A percentile compares a stretch with the other conserved stretches of the same genome.
phyloP scores from a whole-genome alignment of 2,113 vertebrate genomes.

The Paramisgurnus dabryanus region DNA sequence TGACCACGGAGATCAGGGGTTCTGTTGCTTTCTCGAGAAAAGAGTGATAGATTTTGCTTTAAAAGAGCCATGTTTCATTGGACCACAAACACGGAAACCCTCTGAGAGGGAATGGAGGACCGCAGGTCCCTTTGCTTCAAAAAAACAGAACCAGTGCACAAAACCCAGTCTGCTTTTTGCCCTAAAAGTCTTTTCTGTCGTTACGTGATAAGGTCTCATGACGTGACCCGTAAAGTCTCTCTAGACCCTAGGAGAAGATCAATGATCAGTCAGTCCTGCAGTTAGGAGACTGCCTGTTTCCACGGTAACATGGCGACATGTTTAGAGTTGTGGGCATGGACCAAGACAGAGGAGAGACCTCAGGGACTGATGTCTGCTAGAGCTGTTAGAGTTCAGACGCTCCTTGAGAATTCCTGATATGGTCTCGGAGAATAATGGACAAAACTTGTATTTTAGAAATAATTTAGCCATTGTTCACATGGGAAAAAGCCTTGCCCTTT shows the following conservation, averaged over 20 bases:
- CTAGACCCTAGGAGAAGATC: conserved; percentile 58
- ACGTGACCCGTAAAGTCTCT: conserved; percentile 51
- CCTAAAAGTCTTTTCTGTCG: conserved; percentile 16
- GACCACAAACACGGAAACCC: conserved; percentile 48
- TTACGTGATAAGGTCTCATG: conserved; percentile 37
- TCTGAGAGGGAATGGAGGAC: conserved; percentile 49
- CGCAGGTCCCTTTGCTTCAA: conserved; percentile 36
- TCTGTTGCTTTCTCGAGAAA: conserved; percentile 2
- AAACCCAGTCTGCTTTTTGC: conserved; percentile 48
- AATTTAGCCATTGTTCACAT: conserved; percentile 26
- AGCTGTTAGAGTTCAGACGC: conserved; percentile 33
- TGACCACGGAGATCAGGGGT: background rate
- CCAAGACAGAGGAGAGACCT: conserved; percentile 39
- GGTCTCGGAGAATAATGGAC: conserved; percentile 49
- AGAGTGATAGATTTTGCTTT: conserved; percentile 52
- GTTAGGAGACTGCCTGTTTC: conserved; percentile 59
- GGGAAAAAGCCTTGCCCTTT: conserved; percentile 45
- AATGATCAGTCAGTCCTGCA: conserved; percentile 57
- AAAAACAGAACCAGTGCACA: conserved; percentile 36
- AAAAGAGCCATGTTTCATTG: conserved; percentile 47
- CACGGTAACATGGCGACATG: conserved; percentile 61
- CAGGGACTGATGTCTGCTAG: conserved; percentile 32
- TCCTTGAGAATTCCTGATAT: conserved; percentile 38
- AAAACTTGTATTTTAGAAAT: conserved; percentile 48
- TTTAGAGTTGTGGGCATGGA: conserved; percentile 49